Base-by-base conservation (phyloP, 2,113 vertebrate species). In the Dasyurus viverrinus region DNA sequence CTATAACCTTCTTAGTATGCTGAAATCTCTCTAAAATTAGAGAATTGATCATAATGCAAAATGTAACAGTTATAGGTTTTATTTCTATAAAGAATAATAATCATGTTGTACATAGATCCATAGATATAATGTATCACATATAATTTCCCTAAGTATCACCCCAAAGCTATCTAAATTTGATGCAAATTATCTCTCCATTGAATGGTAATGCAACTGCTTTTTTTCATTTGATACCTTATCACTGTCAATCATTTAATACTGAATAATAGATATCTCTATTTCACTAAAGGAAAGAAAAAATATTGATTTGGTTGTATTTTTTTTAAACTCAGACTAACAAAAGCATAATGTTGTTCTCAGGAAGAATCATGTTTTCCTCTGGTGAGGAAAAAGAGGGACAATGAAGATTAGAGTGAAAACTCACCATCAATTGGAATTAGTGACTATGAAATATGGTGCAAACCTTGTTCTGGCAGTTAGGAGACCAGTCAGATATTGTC, bases 181-280 rank as follows among this genome's bases (percentile, higher is more conserved):
- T n/a, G 5, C 36, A 76, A 3, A 42, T 22, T 42, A 42, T 2
- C 16, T 84, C n/a, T 19, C n/a, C 22, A 26, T 14, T 30, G 90
- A 48, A 60, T 50, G 4, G 46, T 76, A 6, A 46, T 22, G 92
- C 54, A 50, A 57, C 57, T 60, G 26, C 30, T 27, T 60, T 30
- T 96, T 94, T 92, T 68, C n/a, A 84, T 27, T n/a, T 89, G 91
- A 14, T 42, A 97, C 96, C 94, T 96, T 60, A 94, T 48, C 11
- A 89, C 60, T 90, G 7, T 3, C 97, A 76, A 89, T 52, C 96
- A 91, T 95, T 55, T 93, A n/a, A 54, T 23, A 53, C 52, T 89
- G 53, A 93, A 92, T 96, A 68, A 94, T 92, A 97, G 84, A 96
- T 93, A 93, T 95, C 9, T 89, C 93, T 90, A 8, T 96, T 93